A percentile compares a stretch with the other conserved stretches of the same genome.
These are phyloP conservation scores for Pinna nobilis DNA, from an alignment of 1,140 invertebrate genomes.

Conservation along the genomic window DNA sequence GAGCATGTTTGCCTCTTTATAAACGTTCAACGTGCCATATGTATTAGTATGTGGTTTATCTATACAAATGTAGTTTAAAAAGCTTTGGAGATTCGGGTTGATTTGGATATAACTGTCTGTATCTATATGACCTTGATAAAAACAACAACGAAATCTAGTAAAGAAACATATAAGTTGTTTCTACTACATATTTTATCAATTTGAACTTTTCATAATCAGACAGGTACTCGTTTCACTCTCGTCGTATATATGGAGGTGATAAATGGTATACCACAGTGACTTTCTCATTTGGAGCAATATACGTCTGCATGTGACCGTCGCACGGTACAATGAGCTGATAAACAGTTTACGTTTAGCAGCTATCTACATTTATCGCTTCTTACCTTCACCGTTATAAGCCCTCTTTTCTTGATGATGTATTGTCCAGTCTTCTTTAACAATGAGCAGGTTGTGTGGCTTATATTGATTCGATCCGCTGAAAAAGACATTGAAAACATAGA, in stretches of 20 bases:
- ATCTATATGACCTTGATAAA: too few relatives aligned
- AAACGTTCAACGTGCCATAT: too few relatives aligned
- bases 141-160: too few relatives aligned
- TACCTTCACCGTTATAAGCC: constrained; percentile 48
- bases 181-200: background rate
- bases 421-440: constrained; percentile 1
- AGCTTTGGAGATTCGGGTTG: too few relatives aligned
- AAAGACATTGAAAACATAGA: background rate
- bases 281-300: background rate
- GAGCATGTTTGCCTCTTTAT: too few relatives aligned
- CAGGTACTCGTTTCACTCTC: background rate
- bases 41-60: too few relatives aligned
- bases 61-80: too few relatives aligned
- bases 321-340: background rate
- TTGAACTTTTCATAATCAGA: background rate
- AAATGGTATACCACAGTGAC: background rate
- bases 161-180: too few relatives aligned
- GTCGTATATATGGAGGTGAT: background rate
- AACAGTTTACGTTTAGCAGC: too few relatives aligned
- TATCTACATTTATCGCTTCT: background rate
- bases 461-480: constrained; percentile 17
- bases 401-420: constrained; percentile 37
- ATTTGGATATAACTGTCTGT: too few relatives aligned
- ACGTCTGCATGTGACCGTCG: background rate
- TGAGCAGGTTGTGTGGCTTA: constrained; percentile 20